phyloP scores from a whole-genome alignment of 2,888 invertebrate genomes.

The Caradrina kadenii region DNA sequence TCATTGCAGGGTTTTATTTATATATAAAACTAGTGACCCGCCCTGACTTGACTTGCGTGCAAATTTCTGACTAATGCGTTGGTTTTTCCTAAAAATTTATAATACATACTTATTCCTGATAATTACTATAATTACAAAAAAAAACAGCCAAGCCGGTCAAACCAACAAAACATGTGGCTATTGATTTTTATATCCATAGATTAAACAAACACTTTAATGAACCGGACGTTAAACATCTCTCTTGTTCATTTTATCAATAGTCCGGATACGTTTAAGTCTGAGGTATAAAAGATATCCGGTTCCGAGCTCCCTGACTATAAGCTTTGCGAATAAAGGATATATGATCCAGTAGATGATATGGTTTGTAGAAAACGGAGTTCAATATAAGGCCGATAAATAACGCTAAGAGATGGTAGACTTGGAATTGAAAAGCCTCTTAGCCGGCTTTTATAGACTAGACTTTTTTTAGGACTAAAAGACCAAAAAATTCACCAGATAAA shows the following conservation, averaged over 20 bases:
- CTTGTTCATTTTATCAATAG: slow-evolving; percentile 9
- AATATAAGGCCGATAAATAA: not conserved
- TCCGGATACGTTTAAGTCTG: not conserved
- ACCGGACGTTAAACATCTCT: not conserved
- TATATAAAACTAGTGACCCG: too few species aligned
- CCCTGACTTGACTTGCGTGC: too few species aligned
- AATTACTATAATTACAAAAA: too few species aligned
- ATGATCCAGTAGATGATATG: slow-evolving; percentile 19
- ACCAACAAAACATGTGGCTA: too few species aligned
- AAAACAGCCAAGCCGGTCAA: too few species aligned
- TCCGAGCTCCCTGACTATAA: not conserved
- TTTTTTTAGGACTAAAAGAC: too few species aligned
- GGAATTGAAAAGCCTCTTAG: not conserved
- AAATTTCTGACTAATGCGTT: too few species aligned
- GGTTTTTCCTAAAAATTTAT: too few species aligned
- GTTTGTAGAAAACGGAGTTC: not conserved
- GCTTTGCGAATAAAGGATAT: slow-evolving; percentile 24
- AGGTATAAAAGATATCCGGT: slow-evolving; percentile 51
- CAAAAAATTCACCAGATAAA: too few species aligned
- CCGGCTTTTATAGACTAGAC: not conserved
- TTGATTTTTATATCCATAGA: too few species aligned
- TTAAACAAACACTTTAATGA: slow-evolving; percentile 5
- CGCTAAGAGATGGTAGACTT: not conserved
- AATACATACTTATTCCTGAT: too few species aligned
- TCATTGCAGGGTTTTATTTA: too few species aligned